Evolutionary conservation across 2,113 vertebrate species (phyloP), one percentile per base, ranked within the genome.

Genomic region (Artemisiospiza belli): DNA sequence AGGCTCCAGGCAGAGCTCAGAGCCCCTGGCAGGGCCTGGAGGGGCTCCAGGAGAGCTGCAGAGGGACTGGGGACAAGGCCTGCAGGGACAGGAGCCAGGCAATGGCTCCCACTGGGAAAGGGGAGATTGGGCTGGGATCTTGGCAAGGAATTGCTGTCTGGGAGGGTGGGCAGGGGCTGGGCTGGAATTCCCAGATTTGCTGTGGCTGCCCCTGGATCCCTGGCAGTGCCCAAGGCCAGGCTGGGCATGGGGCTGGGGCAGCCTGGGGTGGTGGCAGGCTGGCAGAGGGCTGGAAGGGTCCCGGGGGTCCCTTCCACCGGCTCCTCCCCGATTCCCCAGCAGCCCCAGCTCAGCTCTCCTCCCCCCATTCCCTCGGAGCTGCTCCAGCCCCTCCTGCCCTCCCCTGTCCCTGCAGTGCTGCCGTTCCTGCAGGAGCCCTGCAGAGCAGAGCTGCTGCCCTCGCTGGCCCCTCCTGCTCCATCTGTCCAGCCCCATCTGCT

Each of bases 401-500:
- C 58, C 37, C 78, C 82, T 3, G 12, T 7, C 37, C 59, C 43
- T 4, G 37, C 54, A 59, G 51, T 79, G 58, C 72, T 72, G 54
- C 1, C 3, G 17, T 72, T 67, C 75, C 85, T 43, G 88, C 78
- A 43, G 19, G 68, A 37, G 43, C 55, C 22, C 93, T 37, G 61
- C 89, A 31, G 81, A 74, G 95, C 69, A 27, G 95, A 75, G 93
- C 93, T 78, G 90, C 74, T 89, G 85, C 96, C 91, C 41, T 90
- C 72, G 15, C 39, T 77, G 91, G 76, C 89, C 83, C 76, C 78
- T 39, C 78, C 86, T 17, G 63, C 90, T 94, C 96, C 96, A 96
- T 97, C 95, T 96, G 95, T 83, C 63, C 87, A 14, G 41, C 70
- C 63, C 94, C 96, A 96, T 96, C 96, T 96, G 96, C 90, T 95